These are phyloP conservation scores for Linnaemya tessellans DNA, from an alignment of 2,888 invertebrate genomes.

Conservation along the genomic window DNA sequence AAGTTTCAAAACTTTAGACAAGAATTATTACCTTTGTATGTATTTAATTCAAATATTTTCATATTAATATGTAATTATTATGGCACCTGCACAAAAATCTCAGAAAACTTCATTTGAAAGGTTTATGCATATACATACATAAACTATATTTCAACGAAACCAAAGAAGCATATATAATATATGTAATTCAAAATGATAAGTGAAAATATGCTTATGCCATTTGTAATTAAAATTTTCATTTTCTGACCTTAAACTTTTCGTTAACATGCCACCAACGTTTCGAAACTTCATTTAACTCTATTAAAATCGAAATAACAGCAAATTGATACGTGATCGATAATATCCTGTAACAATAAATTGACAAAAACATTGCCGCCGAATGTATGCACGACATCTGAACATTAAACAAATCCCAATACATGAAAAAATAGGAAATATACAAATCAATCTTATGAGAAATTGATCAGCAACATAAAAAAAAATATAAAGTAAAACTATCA, in stretches of 20 bases:
- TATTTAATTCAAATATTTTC: no score
- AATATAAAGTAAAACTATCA: constrained; percentile 15
- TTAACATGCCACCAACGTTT: constrained; percentile 26
- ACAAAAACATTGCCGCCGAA: constrained; percentile 75
- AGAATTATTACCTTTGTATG: no score
- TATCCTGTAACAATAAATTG: constrained; percentile 81
- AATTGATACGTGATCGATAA: constrained; percentile 81
- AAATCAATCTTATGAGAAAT: constrained; percentile 71
- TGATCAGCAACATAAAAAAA: constrained; percentile 61
- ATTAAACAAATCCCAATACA: constrained; percentile 54
- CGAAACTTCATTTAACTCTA: constrained; percentile 39
- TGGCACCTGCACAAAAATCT: no score
- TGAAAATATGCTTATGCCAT: no score
- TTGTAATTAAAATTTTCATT: not conserved
- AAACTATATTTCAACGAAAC: no score
- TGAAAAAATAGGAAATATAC: constrained; percentile 13
- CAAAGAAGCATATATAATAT: no score
- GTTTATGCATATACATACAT: no score
- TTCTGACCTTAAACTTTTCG: not conserved
- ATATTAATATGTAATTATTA: no score
- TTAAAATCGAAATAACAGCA: constrained; percentile 57
- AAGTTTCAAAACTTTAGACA: no score
- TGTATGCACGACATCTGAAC: constrained; percentile 14
- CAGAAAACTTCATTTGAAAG: no score
- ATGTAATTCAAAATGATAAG: no score